Percentiles rank a stretch among this genome's conserved stretches.
Conservation (phyloP, 2,113 vertebrate species). For the Colossoma macropomum region DNA sequence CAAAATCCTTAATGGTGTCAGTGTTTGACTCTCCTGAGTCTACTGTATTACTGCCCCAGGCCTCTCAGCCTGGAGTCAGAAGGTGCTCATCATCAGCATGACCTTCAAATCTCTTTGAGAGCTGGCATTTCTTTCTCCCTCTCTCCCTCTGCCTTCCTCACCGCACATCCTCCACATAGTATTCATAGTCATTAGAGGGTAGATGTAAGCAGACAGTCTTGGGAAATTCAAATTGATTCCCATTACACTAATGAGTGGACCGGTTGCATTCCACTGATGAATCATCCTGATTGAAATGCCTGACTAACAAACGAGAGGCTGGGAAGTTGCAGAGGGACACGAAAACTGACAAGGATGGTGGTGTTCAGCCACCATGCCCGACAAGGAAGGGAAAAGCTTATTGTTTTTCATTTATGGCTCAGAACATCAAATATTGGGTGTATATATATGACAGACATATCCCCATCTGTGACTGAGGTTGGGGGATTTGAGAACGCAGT, state of each 20-base stretch:
- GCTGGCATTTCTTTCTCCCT: slow-evolving; percentile 25
- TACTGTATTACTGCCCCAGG: slow-evolving; percentile 17
- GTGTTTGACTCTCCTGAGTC: slow-evolving; percentile 8
- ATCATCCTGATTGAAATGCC: slow-evolving; percentile 20
- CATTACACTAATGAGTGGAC: slow-evolving; percentile 32
- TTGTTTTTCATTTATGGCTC: slow-evolving; percentile 10
- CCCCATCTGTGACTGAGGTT: background rate
- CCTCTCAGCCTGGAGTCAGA: background rate
- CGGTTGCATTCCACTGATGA: background rate
- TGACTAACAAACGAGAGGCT: background rate
- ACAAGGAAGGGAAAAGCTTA: background rate
- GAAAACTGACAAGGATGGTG: too few species aligned
- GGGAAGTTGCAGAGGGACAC: background rate
- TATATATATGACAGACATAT: background rate
- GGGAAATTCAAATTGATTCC: slow-evolving; percentile 25
- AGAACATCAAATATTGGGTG: background rate
- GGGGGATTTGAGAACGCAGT: background rate
- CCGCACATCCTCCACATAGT: background rate
- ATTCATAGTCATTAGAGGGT: slow-evolving; percentile 29
- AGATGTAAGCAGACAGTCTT: slow-evolving; percentile 18
- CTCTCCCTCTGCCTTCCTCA: background rate
- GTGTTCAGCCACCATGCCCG: background rate
- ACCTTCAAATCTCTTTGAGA: slow-evolving; percentile 29
- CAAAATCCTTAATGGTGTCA: slow-evolving; percentile 13
- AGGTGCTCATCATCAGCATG: slow-evolving; percentile 21